phyloP scores from a whole-genome alignment of 2,888 invertebrate genomes.

The Trachelus stipa region DNA sequence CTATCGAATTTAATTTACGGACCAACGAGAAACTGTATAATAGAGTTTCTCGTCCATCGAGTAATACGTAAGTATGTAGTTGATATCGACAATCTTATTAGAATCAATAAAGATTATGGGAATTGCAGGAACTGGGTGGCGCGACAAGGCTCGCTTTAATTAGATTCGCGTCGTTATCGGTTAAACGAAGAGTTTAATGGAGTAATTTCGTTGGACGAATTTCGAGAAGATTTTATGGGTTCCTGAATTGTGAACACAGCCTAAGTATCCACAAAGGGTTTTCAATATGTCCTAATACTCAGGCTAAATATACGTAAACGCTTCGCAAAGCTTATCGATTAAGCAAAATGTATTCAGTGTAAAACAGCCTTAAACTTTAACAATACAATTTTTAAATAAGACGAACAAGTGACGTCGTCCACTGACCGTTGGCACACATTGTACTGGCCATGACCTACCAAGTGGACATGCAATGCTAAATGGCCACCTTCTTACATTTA shows the following conservation, averaged over 20 bases:
- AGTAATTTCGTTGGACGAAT: neutral
- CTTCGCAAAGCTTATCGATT: neutral
- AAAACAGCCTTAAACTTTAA: neutral
- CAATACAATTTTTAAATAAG: neutral
- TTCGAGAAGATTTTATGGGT: neutral
- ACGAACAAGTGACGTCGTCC: neutral
- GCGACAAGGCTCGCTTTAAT: neutral
- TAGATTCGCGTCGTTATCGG: neutral
- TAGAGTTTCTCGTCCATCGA: neutral
- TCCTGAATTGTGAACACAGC: neutral
- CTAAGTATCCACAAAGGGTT: neutral
- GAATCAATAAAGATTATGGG: neutral
- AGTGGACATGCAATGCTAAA: neutral
- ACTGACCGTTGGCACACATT: neutral
- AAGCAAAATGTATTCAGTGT: neutral
- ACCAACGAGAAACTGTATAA: neutral
- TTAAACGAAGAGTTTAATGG: neutral
- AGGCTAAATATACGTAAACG: neutral
- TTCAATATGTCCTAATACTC: neutral
- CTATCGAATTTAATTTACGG: too few relatives aligned
- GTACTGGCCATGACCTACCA: neutral
- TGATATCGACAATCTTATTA: neutral
- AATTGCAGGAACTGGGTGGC: neutral
- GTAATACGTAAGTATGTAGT: neutral
- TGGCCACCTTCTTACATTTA: neutral